phyloP scores from a whole-genome alignment of 2,888 invertebrate species.

The Ommatoiulus sabulosus region DNA sequence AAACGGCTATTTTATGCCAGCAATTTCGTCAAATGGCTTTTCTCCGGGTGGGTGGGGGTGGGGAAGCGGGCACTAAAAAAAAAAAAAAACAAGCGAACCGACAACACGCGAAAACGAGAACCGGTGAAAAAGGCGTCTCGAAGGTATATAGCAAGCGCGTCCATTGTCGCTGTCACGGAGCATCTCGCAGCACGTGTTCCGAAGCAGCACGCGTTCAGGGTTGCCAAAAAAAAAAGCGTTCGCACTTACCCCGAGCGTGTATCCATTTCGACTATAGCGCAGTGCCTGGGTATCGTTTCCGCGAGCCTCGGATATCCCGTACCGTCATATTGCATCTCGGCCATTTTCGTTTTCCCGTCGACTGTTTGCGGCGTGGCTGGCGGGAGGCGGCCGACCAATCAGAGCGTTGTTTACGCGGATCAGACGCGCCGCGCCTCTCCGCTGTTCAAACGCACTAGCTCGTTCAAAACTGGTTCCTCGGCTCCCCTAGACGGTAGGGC shows the following conservation, averaged over 20 bases:
- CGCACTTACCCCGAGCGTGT: background rate
- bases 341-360: background rate
- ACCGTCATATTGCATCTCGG: background rate
- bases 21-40: background rate
- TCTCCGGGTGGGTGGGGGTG: background rate
- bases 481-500: background rate
- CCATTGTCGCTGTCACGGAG: too few species aligned
- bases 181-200: too few species aligned
- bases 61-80: background rate
- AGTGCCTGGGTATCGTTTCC: background rate
- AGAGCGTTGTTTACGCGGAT: background rate
- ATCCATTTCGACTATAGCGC: background rate
- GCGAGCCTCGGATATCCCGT: background rate
- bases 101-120: background rate
- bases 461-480: background rate
- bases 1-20: background rate
- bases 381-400: background rate
- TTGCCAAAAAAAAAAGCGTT: background rate
- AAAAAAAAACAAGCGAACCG: background rate
- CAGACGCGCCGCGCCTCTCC: background rate
- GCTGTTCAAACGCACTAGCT: background rate
- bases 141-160: too few species aligned
- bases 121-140: too few species aligned
- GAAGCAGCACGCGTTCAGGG: background rate
- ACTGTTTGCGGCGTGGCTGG: background rate